phyloP scores from a whole-genome alignment of 2,888 invertebrate genomes.

The Andrena chrysosceles region DNA sequence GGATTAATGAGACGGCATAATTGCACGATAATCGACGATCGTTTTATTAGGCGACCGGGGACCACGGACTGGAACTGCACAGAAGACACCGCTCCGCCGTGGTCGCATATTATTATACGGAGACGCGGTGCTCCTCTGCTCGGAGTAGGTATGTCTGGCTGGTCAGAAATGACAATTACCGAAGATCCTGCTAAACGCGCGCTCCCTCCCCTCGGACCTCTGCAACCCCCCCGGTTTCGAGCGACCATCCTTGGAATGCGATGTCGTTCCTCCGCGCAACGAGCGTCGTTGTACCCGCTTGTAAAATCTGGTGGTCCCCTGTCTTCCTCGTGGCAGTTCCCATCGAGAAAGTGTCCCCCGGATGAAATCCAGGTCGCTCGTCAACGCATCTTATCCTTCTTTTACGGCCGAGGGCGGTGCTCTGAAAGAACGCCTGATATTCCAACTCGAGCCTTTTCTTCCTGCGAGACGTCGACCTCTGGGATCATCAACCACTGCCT shows the following conservation, averaged over 20 bases:
- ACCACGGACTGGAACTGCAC: conserved; percentile 60
- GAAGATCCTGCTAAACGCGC: conserved; percentile 72
- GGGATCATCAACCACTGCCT: too few species aligned
- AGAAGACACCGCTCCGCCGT: conserved; percentile 63
- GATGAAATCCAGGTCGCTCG: conserved; percentile 7
- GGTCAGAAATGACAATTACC: conserved; percentile 83
- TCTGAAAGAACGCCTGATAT: not conserved
- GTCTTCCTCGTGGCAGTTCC: not conserved
- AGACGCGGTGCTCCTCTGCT: conserved; percentile 60
- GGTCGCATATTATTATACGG: conserved; percentile 82
- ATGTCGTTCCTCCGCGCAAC: conserved; percentile 65
- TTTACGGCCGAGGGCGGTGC: not conserved
- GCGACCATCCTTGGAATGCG: conserved; percentile 69
- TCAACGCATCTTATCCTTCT: not conserved
- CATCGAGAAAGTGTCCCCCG: conserved; percentile 24
- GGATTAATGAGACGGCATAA: conserved; percentile 85
- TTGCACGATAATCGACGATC: conserved; percentile 84
- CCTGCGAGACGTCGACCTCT: too few species aligned
- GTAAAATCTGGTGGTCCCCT: conserved; percentile 50
- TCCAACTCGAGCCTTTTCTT: too few species aligned
- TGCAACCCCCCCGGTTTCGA: conserved; percentile 1
- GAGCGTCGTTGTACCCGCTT: conserved; percentile 47
- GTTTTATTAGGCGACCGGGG: conserved; percentile 79
- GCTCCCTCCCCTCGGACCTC: conserved; percentile 9
- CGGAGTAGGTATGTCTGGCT: conserved; percentile 78